Percentiles rank a stretch among this genome's conserved stretches.
Conservation (phyloP, 2,888 invertebrate species). For the Dryocosmus kuriphilus region DNA sequence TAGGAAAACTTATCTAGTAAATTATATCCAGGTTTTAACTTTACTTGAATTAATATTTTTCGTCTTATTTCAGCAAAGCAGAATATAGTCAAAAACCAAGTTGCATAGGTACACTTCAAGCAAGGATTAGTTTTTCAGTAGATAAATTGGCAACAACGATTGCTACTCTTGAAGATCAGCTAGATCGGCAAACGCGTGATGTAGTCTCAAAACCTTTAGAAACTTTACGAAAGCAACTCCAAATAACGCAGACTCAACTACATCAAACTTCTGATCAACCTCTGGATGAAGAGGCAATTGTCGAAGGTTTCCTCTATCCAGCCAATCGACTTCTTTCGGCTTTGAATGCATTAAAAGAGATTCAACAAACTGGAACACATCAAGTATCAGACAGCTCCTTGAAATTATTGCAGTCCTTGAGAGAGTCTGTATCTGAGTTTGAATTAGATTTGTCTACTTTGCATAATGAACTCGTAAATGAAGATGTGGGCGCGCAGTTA, state of each 20-base stretch:
- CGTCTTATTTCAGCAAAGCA: constrained; percentile 54
- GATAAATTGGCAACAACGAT: constrained; percentile 63
- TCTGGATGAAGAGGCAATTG: constrained; percentile 71
- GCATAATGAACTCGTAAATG: constrained; percentile 63
- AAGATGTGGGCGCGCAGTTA: constrained; percentile 63
- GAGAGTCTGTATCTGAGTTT: constrained; percentile 63
- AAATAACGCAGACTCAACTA: constrained; percentile 66
- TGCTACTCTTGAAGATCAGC: constrained; percentile 60
- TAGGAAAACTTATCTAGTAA: neutral
- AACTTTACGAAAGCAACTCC: constrained; percentile 70
- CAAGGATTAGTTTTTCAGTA: constrained; percentile 61
- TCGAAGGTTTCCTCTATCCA: constrained; percentile 74
- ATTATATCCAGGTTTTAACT: neutral
- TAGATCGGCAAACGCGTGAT: constrained; percentile 59
- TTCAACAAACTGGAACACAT: constrained; percentile 46
- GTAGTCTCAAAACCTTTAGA: constrained; percentile 68
- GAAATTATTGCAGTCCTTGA: constrained; percentile 61
- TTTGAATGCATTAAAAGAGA: constrained; percentile 61
- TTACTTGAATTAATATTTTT: constrained; percentile 1
- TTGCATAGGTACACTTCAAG: constrained; percentile 56
- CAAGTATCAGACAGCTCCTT: constrained; percentile 49
- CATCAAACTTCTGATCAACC: constrained; percentile 63
- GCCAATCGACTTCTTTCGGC: constrained; percentile 68
- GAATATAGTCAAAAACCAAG: constrained; percentile 62
- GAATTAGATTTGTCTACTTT: constrained; percentile 63